phyloP scores from a whole-genome alignment of 2,888 invertebrate genomes.

The Shargacucullia verbasci region DNA sequence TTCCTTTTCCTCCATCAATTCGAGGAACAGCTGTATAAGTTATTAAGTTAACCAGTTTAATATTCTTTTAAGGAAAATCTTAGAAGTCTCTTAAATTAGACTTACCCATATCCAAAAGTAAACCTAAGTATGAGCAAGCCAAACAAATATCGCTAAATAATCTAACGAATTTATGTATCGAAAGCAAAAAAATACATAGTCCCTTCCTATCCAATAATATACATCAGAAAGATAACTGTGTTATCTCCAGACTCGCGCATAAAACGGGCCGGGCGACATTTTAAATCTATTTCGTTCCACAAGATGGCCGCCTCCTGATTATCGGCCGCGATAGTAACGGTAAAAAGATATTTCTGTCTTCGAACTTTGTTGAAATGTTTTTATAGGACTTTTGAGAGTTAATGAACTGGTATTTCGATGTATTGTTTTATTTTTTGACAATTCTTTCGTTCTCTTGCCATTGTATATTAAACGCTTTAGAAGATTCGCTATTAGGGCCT shows the following conservation, averaged over 20 bases:
- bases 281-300: constrained; percentile 63
- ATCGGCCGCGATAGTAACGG: constrained; percentile 48
- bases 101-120: no score
- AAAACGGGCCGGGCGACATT: constrained; percentile 58
- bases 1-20: no score
- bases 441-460: no score
- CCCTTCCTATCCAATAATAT: constrained; percentile 43
- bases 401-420: background rate
- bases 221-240: constrained; percentile 54
- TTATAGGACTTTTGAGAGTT: constrained; percentile 1
- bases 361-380: constrained; percentile 11
- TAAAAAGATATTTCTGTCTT: constrained; percentile 41
- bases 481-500: no score
- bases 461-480: no score
- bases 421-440: background rate
- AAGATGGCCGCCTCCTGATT: constrained; percentile 61
- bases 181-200: constrained; percentile 38
- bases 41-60: no score
- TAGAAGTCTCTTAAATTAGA: no score
- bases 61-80: no score
- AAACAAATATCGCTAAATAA: constrained; percentile 20
- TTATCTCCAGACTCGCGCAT: constrained; percentile 57
- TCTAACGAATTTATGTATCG: constrained; percentile 30
- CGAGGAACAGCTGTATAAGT: no score
- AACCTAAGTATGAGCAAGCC: background rate